phyloP scores from a whole-genome alignment of 2,888 invertebrate genomes.

The Cheilosia soror region DNA sequence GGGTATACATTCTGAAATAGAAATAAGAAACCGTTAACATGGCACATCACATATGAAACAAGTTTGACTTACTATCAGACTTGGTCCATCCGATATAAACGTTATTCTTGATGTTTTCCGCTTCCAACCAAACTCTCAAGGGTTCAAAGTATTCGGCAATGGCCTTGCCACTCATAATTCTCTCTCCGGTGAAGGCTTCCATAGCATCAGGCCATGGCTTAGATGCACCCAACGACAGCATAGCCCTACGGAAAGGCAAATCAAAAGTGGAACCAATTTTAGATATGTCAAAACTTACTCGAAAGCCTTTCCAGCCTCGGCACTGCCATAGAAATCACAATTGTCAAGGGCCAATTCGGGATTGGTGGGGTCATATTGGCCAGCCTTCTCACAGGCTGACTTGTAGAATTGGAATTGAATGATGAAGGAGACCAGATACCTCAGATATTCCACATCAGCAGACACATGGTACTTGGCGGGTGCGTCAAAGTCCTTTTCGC shows the following conservation, averaged over 20 bases:
- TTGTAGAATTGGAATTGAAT: conserved; percentile 92
- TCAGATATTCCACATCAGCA: conserved; percentile 88
- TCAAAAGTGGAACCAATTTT: conserved; percentile 79
- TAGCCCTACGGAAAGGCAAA: conserved; percentile 84
- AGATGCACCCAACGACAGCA: conserved; percentile 90
- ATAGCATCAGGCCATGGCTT: conserved; percentile 94
- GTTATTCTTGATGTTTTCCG: conserved; percentile 89
- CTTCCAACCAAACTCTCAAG: conserved; percentile 89
- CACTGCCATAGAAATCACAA: conserved; percentile 93
- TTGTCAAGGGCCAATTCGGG: conserved; percentile 89
- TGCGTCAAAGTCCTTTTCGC: conserved; percentile 89
- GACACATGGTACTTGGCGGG: conserved; percentile 91
- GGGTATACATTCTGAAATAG: conserved; percentile 30
- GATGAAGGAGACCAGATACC: conserved; percentile 92
- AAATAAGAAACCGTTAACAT: neutral
- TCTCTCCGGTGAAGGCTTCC: conserved; percentile 90
- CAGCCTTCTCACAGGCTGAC: conserved; percentile 89
- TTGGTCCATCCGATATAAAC: conserved; percentile 87
- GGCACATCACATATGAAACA: neutral
- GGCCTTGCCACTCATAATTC: conserved; percentile 90
- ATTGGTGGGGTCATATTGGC: conserved; percentile 89
- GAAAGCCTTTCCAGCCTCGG: conserved; percentile 90
- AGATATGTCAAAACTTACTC: conserved; percentile 83
- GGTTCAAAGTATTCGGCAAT: conserved; percentile 93
- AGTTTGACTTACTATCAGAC: conserved; percentile 80